Conservation (phyloP, 2,113 vertebrate genomes). For the Zingel zingel region DNA sequence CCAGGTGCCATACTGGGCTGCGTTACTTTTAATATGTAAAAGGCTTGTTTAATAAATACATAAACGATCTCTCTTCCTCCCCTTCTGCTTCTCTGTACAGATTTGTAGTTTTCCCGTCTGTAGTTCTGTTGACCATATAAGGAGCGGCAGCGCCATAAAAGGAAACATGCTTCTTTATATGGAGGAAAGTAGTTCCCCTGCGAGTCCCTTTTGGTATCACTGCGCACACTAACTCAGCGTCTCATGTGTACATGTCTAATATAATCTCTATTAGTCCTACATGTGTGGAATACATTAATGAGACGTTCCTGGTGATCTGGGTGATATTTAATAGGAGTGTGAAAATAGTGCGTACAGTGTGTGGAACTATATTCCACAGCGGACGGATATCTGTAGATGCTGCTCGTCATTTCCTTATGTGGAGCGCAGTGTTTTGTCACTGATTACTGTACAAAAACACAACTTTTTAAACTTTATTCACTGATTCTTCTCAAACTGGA, state of each 20-base stretch:
- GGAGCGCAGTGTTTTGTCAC: slow-evolving; percentile 5
- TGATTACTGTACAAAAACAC: slow-evolving; percentile 46
- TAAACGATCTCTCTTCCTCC: no score
- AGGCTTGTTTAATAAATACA: no score
- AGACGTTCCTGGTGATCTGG: rapidly evolving
- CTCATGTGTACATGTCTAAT: no score
- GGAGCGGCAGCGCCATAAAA: slow-evolving; percentile 44
- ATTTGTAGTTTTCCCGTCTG: background rate
- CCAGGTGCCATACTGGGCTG: no score
- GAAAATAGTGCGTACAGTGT: background rate
- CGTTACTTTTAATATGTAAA: no score
- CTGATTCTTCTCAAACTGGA: background rate
- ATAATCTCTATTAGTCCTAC: no score
- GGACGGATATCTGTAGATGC: slow-evolving; percentile 28
- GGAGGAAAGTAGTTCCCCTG: slow-evolving; percentile 49
- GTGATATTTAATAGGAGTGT: rapidly evolving
- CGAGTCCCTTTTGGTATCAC: background rate
- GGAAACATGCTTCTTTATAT: slow-evolving; percentile 51
- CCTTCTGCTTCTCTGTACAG: no score
- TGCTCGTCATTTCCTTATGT: background rate
- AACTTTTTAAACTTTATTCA: slow-evolving; percentile 64
- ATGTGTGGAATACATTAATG: no score
- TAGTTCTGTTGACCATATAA: slow-evolving; percentile 51
- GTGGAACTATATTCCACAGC: slow-evolving; percentile 54
- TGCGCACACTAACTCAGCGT: background rate